Base-by-base conservation (phyloP, 2,797 vertebrate species). In the Bradypodion pumilum region DNA sequence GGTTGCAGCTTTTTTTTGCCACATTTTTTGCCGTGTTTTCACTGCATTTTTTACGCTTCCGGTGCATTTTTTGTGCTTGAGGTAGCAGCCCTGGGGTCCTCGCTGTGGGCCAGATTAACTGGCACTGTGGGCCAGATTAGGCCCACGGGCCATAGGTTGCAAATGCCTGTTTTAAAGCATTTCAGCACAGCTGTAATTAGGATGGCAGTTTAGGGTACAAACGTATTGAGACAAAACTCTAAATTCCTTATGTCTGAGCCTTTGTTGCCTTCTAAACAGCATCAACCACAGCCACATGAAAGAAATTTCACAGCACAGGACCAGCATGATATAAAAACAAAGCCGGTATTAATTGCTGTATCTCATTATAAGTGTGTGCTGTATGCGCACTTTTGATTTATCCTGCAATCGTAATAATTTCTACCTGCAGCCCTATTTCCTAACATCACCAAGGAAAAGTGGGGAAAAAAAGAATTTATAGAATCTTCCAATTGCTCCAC, bases 391-490 rank as follows among this genome's bases (percentile, higher is more conserved):
- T 85, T 87, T 89, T 65, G 49, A 85, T 83, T 84, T 83, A 88
- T 78, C 86, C 88, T 25, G 16, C 42, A 83, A 32, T 49, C 46
- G 44, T 75, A 84, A 85, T 89, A 87, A 79, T 74, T 92, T 89
- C 83, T 87, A 85, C 91, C 91, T 84, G 83, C 80, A 81, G 83
- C 89, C 81, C 19, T 62, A 79, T 78, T 93, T 89, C 83, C 89
- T 37, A 46, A 82, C 85, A 77, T 77, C 91, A 56, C 69, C 25
- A 66, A 74, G 49, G 78, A 80, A 86, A 89, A 89, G 5, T 13
- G 89, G 87, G 87, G 89, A 23, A 16, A 5, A 9, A 66, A 72
- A 32, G 0, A 87, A 84, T 80, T 90, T 1, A 88, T 16, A 32
- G 29, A 52, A 86, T 32, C 13, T 69, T 88, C 90, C 79, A 85